phyloP scores from a whole-genome alignment of 2,888 invertebrate species.

The Drosophila mercatorum region DNA sequence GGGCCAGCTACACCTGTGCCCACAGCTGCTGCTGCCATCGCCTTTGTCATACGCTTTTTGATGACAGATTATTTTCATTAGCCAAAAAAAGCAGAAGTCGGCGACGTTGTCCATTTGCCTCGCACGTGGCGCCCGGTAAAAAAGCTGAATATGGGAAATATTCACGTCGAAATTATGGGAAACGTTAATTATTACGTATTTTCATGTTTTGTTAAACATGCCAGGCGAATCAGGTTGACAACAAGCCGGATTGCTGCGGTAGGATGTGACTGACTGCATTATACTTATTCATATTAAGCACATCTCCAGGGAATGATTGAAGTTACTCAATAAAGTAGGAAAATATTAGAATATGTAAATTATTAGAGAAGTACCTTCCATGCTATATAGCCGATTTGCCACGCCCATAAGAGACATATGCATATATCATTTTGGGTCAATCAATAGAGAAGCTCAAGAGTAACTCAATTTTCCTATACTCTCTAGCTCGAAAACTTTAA shows the following conservation, averaged over 20 bases:
- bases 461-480: no score
- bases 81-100: slow-evolving; percentile 33
- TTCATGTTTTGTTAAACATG: slow-evolving; percentile 70
- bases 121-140: slow-evolving; percentile 23
- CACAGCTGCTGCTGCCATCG: slow-evolving; percentile 17
- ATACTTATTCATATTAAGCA: not conserved
- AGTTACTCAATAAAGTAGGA: not conserved
- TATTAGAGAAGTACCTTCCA: not conserved
- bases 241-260: not conserved
- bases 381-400: not conserved
- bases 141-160: not conserved
- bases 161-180: slow-evolving; percentile 45
- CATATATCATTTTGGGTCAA: not conserved
- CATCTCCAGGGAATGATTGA: not conserved
- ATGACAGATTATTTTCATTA: slow-evolving; percentile 83
- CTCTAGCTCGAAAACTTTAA: no score
- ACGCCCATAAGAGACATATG: not conserved
- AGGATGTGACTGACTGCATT: not conserved
- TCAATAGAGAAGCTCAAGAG: not conserved
- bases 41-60: slow-evolving; percentile 65
- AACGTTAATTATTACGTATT: slow-evolving; percentile 77
- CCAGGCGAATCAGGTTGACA: slow-evolving; percentile 51
- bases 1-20: slow-evolving; percentile 66
- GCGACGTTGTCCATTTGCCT: slow-evolving; percentile 53
- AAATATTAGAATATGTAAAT: not conserved